Base-by-base conservation (phyloP, 2,888 invertebrate species). In the Papilio demoleus region DNA sequence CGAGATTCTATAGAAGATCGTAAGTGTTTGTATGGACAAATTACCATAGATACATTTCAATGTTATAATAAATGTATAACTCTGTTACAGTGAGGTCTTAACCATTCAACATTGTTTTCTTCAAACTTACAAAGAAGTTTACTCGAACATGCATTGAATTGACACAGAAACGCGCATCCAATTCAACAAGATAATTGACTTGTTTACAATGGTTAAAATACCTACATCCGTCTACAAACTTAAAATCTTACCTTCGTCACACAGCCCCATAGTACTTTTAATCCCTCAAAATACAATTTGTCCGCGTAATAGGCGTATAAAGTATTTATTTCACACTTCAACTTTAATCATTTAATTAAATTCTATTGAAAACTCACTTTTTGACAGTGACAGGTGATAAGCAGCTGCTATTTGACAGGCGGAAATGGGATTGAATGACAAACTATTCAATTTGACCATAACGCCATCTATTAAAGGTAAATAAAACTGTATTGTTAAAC, bases 241-340 rank as follows among this genome's bases (percentile, higher is more conserved):
- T 65, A 69, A 71, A 70, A 70, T 73, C 78, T 87, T 79, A 92
- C 91, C 92, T 81, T 91, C 91, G 73, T 92, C 89, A 72, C 92
- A 90, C 71, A 91, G 86, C 71, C 92, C 91, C 91, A 92, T 92
- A 68, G 65, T 75, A 70, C 63, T 66, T 27, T 66, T 34, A 34
- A 63, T 66, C 36, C 60, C 27, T 14, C n/a, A 63, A 56, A 3
- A 34, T 70, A 70, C 67, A 65, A 65, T 12, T 17, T 64, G 40
- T 24, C 8, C 22, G 34, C 38, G 22, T 45, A 53, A 31, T 11
- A 60, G 34, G 17, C 38, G 14, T n/a, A 22, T 45, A 65, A 36
- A 45, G 11, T 61, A 31, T 22, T 27, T 27, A 34, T 65, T 65
- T 60, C 12, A 22, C 47, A 61, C 60, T 69, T 60, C 45, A 59